Evolutionary conservation across 2,113 vertebrate genomes (phyloP), one percentile per base, ranked within the genome.

Genomic region (Gavialis gangeticus): DNA sequence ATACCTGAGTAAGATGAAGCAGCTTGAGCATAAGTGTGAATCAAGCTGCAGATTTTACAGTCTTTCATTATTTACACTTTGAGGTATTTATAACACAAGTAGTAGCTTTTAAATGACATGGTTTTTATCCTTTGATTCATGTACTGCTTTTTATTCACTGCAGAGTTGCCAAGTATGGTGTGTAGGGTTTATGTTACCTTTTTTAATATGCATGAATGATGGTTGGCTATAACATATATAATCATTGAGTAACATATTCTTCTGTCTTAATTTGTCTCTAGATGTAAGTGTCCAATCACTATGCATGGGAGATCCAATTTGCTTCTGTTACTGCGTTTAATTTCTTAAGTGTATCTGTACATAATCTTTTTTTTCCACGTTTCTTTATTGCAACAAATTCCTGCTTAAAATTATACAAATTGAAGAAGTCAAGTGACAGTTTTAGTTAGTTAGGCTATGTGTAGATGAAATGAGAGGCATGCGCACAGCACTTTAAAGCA

Each of bases 161-260:
- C 22, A 54, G 30, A 63, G 77, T 89, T 76, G 6, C 57, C 10
- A 12, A 3, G 10, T 37, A 15, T 11, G 22, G 15, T 24, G 24
- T 80, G 13, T 46, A 46, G 46, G 46, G 1, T 67, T 21, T 12
- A 55, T 8, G 75, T 9, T 2, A 24, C 6, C 7, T 15, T 5
- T 57, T 89, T 75, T 87, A 77, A n/a, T 12, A 24, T 5, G 3
- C 5, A 12, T 22, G 64, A 79, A 79, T 17, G 66, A 13, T n/a
- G 34, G 3, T 10, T 28, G 75, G 11, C 28, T 75, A 16, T 17
- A 56, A 63, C 57, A 19, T 69, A 21, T 0, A 0, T 54, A 18
- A 16, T 82, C 82, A 27, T 37, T n/a, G 17, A 63, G 67, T 54
- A 34, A 75, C 3, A 4, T 3, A 57, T 19, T 86, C 85, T 37